Evolutionary conservation across 2,888 invertebrate species (phyloP), one percentile per base, ranked within the genome.

Genomic region (Eueremaeus valkanovi): DNA sequence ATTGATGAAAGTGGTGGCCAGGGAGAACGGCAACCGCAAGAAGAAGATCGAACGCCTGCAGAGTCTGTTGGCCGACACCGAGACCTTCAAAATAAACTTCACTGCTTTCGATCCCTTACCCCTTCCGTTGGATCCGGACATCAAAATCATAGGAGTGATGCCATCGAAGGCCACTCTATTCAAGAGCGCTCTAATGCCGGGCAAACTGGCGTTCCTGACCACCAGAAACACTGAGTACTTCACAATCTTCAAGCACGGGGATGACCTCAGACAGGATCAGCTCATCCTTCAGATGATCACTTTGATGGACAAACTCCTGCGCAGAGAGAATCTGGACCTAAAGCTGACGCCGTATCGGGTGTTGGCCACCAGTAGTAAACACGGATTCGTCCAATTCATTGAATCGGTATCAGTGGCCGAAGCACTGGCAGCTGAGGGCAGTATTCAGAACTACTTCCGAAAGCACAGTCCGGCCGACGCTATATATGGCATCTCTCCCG

Each of bases 181-280:
- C 85, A 98, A 98, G 84, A 97, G 96, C 42, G 93, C 95, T 0
- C 85, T 96, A 75, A 97, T 95, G 94, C 99, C 99, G 1, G 92
- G 93, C 18, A 89, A 90, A 82, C 85, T 99, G 68, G 92, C 94
- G 0, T 97, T 98, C 83, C 85, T 91, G 18, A 93, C 93, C 9
- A 58, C 73, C 5, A 89, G 90, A 76, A 90, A 90, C 51, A 80
- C 81, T 29, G 92, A 93, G 81, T 99, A 97, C 84, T 91, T 93
- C 21, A 92, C 96, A 0, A 97, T 99, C 78, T 98, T 98, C 84
- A 99, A 99, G 83, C 90, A 95, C 81, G 99, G 99, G 0, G 99
- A 99, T 84, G 98, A 99, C 83, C 85, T 99, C 73, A 87, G 99
- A 2, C 98, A 99, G 85, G 98, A 99, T 85, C 98, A 99, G 84